phyloP scores from a whole-genome alignment of 2,113 vertebrate genomes.

The Scalopus aquaticus region DNA sequence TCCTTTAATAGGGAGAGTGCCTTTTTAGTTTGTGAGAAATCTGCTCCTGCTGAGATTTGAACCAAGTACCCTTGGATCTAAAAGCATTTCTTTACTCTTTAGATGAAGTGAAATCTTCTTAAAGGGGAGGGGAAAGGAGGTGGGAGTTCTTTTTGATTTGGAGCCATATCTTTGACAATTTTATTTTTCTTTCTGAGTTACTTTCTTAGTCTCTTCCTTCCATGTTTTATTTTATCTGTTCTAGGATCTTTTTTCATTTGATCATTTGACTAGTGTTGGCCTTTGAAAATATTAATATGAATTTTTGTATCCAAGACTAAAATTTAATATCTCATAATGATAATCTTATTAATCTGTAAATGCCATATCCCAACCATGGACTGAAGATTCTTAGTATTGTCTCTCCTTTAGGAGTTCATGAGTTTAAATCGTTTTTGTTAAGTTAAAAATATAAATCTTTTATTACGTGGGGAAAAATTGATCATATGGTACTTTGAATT shows the following conservation, averaged over 20 bases:
- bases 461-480: not conserved
- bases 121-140: not conserved
- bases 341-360: not conserved
- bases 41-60: constrained; percentile 74
- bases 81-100: constrained; percentile 69
- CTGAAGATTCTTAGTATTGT: not conserved
- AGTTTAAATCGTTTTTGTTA: not conserved
- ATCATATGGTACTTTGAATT: not conserved
- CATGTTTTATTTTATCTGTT: constrained; percentile 14
- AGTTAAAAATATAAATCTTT: not conserved
- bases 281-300: constrained; percentile 47
- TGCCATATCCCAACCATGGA: not conserved
- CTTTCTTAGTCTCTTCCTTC: constrained; percentile 36
- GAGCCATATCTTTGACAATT: constrained; percentile 48
- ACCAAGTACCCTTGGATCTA: constrained; percentile 78
- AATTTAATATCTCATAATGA: not conserved
- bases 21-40: constrained; percentile 76
- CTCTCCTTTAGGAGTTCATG: not conserved
- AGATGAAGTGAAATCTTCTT: constrained; percentile 70
- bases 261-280: not conserved
- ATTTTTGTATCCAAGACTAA: not conserved
- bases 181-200: constrained; percentile 58
- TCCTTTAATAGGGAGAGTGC: constrained; percentile 75
- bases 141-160: constrained; percentile 52
- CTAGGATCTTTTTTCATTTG: not conserved